Evolutionary conservation across 1,140 invertebrate genomes (phyloP).

Genomic region (Gryllus bimaculatus): DNA sequence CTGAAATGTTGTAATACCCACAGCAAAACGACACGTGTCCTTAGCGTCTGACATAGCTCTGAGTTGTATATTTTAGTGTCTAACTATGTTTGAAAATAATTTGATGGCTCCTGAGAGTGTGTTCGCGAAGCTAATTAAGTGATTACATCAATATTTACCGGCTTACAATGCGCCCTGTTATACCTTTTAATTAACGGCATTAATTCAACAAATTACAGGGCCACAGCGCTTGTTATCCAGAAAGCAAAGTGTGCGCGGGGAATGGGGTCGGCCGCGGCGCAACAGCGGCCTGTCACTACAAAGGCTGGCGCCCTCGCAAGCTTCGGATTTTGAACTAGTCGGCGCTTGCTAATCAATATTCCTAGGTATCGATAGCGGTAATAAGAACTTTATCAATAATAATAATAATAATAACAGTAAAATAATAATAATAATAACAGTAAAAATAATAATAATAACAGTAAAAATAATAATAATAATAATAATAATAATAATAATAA

Average conservation of each 20-base stretch:
- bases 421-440: no score
- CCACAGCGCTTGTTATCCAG: neutral
- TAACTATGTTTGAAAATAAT: neutral
- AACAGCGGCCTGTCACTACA: neutral
- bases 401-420: no score
- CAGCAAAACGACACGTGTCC: neutral
- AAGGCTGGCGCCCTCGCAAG: no score
- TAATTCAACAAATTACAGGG: slow-evolving; percentile 1
- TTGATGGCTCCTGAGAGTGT: neutral
- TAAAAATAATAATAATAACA: no score
- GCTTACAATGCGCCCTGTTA: neutral
- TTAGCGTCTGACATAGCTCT: neutral
- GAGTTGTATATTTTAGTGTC: neutral
- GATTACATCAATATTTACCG: slow-evolving; percentile 5
- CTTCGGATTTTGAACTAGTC: no score
- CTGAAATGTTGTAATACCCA: neutral
- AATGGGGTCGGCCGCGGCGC: no score
- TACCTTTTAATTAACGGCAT: slow-evolving; percentile 1
- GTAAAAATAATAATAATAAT: no score
- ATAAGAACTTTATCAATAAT: no score
- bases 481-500: no score
- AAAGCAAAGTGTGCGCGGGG: neutral
- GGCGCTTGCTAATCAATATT: no score
- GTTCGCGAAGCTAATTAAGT: neutral
- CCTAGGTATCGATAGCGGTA: no score